phyloP scores from a whole-genome alignment of 2,113 vertebrate genomes.

The Paracanthobrama guichenoti region DNA sequence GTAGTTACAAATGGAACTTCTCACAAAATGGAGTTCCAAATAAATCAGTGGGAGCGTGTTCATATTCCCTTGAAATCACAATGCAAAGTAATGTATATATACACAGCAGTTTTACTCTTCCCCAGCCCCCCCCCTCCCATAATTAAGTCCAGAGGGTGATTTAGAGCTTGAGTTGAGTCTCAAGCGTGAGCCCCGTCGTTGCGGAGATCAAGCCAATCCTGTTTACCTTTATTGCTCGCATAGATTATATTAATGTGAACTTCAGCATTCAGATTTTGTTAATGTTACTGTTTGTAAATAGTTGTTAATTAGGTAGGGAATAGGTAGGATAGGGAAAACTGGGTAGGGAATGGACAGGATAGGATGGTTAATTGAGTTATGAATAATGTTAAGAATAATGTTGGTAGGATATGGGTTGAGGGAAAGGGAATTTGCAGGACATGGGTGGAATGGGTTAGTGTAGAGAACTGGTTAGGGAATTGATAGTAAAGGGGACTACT shows the following conservation, averaged over 20 bases:
- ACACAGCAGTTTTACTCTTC: background rate
- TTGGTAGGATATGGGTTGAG: background rate
- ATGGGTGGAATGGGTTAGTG: background rate
- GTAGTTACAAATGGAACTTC: background rate
- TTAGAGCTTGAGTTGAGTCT: background rate
- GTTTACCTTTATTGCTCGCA: background rate
- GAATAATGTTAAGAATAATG: background rate
- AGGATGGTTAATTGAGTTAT: background rate
- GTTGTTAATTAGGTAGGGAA: background rate
- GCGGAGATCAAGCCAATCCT: background rate
- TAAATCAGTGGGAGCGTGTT: background rate
- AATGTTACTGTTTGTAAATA: background rate
- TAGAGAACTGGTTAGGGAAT: background rate
- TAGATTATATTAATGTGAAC: constrained; percentile 8
- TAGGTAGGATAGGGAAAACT: background rate
- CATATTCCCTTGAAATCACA: background rate
- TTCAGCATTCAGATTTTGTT: background rate
- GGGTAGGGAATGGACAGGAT: background rate
- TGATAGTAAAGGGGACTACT: background rate
- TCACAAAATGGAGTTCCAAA: background rate
- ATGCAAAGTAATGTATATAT: constrained; percentile 8
- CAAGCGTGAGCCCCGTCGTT: background rate
- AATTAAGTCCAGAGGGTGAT: constrained; percentile 30
- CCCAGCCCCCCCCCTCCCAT: background rate
- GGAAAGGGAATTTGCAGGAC: background rate